Base-by-base conservation (phyloP, 2,797 vertebrate species). In the Gallirallus australis region DNA sequence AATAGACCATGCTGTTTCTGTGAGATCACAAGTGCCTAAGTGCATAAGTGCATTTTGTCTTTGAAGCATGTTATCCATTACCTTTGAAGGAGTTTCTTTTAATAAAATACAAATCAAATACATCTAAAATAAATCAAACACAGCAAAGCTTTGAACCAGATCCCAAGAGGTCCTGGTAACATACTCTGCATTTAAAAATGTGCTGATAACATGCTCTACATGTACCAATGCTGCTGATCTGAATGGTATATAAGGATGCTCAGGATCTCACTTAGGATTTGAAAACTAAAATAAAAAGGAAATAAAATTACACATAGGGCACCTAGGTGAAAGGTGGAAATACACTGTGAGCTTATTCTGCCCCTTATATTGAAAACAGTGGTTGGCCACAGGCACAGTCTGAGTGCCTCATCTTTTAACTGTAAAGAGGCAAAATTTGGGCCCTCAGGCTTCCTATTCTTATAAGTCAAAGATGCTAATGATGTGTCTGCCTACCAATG, bases 381-480 rank as follows among this genome's bases (percentile, higher is more conserved):
- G 27, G 81, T 40, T 90, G 50, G 68, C 92, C 86, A 89, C 52
- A 35, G 81, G 47, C 40, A 84, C 24, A 79, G 48, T 73, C 78
- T 83, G 89, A 92, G 47, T 87, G 28, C 50, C 76, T 96, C 40
- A 48, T 78, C 63, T 97, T 97, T 97, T 86, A 96, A 94, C 73
- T 96, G 20, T 25, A 92, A 48, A 94, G 78, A 86, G 54, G 35
- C 23, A 97, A 96, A 94, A 90, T 91, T 83, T 77, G 82, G 50
- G 86, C 57, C 85, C 94, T 96, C 24, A 15, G 86, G 93, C 40
- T 96, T 78, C 91, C 71, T 90, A 90, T 95, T 96, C 84, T 89
- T 96, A 5, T 69, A 89, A 96, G 92, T 96, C 86, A 97, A 95
- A 95, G 86, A 97, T 96, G 94, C 70, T 97, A 97, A 97, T 96